Percentiles rank a stretch among this genome's conserved stretches.
phyloP scores from a whole-genome alignment of 2,113 vertebrate species.

The Gopherus evgoodei region DNA sequence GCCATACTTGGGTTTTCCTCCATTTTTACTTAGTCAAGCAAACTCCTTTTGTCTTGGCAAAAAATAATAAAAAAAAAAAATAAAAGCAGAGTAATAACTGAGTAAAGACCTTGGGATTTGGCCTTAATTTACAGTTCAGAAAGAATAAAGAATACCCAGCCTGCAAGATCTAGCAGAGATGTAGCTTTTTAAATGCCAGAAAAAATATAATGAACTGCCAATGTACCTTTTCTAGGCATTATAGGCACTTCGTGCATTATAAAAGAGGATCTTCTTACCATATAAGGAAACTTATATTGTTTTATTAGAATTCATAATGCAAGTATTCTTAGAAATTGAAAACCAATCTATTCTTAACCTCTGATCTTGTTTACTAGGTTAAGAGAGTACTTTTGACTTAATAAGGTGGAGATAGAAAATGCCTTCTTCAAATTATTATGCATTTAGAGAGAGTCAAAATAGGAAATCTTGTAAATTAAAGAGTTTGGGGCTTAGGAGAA shows the following conservation, averaged over 20 bases:
- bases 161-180: background rate
- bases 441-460: background rate
- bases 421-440: background rate
- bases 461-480: background rate
- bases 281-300: rapidly evolving
- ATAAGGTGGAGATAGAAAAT: background rate
- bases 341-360: background rate
- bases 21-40: background rate
- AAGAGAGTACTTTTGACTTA: background rate
- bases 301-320: background rate
- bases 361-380: background rate
- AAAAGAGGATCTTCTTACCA: background rate
- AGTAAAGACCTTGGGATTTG: background rate
- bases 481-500: background rate
- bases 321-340: background rate
- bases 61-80: background rate
- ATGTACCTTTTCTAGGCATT: background rate
- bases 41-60: background rate
- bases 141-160: background rate
- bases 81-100: background rate
- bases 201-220: background rate
- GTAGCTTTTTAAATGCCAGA: background rate
- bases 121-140: background rate
- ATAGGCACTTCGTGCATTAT: background rate
- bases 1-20: background rate